phyloP scores from a whole-genome alignment of 2,113 vertebrate species.

The Gnathonemus longibarbis region DNA sequence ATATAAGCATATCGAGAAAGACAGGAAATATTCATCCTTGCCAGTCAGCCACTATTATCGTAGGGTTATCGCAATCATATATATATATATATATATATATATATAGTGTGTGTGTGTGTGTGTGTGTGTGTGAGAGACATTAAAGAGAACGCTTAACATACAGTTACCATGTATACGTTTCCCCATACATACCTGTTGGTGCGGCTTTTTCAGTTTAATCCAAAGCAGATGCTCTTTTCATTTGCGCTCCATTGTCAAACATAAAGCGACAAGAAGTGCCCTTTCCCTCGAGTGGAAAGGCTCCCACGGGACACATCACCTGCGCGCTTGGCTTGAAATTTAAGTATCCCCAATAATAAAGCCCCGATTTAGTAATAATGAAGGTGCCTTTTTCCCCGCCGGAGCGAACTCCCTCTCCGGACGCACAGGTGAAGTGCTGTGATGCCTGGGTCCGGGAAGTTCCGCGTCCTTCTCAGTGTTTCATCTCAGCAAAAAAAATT shows the following conservation, averaged over 20 bases:
- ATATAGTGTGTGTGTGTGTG: not conserved
- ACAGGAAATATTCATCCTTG: not conserved
- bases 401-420: slow-evolving; percentile 15
- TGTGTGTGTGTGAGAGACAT: not conserved
- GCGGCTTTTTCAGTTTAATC: slow-evolving; percentile 16
- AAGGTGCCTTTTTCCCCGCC: not conserved
- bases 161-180: not conserved
- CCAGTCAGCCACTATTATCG: not conserved
- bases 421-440: slow-evolving; percentile 17
- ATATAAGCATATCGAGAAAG: not conserved
- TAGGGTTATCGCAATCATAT: not conserved
- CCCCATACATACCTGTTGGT: slow-evolving; percentile 19
- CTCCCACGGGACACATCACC: slow-evolving; percentile 20
- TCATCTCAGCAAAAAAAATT: not conserved
- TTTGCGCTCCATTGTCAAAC: slow-evolving; percentile 19
- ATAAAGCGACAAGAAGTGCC: slow-evolving; percentile 20
- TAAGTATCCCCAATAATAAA: not conserved
- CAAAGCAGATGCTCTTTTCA: slow-evolving; percentile 20
- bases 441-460: slow-evolving; percentile 2
- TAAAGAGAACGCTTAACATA: not conserved
- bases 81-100: no score
- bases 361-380: not conserved
- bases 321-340: not conserved
- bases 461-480: not conserved
- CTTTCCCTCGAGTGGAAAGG: slow-evolving; percentile 8